These are phyloP conservation scores for Acanthochromis polyacanthus DNA, from an alignment of 2,113 vertebrate genomes.

Conservation along the genomic window DNA sequence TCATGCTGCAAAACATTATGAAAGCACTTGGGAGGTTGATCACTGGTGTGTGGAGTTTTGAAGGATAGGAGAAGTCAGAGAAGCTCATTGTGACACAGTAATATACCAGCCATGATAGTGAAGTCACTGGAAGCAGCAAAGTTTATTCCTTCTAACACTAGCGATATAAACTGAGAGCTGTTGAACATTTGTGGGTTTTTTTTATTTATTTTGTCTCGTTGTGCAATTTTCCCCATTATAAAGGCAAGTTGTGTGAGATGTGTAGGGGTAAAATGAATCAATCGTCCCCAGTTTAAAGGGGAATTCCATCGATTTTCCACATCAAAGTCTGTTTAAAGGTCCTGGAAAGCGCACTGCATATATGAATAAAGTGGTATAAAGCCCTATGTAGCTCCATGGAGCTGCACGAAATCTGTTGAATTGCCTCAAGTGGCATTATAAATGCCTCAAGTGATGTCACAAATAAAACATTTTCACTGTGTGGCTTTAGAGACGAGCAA, in stretches of 20 bases:
- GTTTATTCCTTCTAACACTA: background rate
- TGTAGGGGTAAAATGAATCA: background rate
- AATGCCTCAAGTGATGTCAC: background rate
- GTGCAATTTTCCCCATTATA: background rate
- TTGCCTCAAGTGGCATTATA: background rate
- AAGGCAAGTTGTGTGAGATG: background rate
- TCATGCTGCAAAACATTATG: constrained; percentile 42
- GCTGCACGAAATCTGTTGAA: constrained; percentile 30
- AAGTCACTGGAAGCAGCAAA: background rate
- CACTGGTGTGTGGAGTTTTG: constrained; percentile 14
- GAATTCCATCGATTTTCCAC: constrained; percentile 12
- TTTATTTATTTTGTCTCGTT: background rate
- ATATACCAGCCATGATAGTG: background rate
- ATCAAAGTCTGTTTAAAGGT: constrained; percentile 29
- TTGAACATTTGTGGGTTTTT: background rate
- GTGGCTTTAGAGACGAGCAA: background rate
- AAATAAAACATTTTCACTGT: background rate
- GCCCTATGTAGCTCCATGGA: background rate
- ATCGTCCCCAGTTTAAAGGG: background rate
- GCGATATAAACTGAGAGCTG: background rate
- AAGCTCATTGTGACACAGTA: constrained; percentile 5
- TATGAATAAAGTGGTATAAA: constrained; percentile 12
- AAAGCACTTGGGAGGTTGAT: constrained; percentile 19
- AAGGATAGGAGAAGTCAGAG: constrained; percentile 1
- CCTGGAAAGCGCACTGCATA: background rate